Base-by-base conservation (phyloP, 2,113 vertebrate species). In the Tyto alba region DNA sequence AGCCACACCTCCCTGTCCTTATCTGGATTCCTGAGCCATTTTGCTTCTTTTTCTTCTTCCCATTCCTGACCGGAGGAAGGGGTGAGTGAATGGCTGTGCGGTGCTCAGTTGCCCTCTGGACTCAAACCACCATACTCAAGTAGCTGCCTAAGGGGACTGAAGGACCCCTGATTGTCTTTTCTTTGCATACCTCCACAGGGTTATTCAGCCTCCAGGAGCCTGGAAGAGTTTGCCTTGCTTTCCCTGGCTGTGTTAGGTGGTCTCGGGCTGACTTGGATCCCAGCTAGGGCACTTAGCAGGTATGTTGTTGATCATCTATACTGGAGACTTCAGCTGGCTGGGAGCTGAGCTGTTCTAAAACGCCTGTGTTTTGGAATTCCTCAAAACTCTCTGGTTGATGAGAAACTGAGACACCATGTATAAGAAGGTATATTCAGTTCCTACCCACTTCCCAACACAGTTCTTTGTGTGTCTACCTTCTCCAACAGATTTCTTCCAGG, bases 351-450 rank as follows among this genome's bases (percentile, higher is more conserved):
- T 30, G 18, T 53, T 71, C 43, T 55, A 27, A 50, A 82, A 32
- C 10, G 41, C 38, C 0, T 1, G 11, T n/a, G 16, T 32, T 48
- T 21, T 34, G 9, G 23, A 16, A 4, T 32, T 9, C 26, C 29
- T 55, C n/a, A 67, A 57, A 75, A 40, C 40, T 71, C 50, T 0
- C 0, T 71, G 64, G 21, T 34, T 73, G 55, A 25, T 23, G 18
- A 66, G 40, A 73, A 77, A 36, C 32, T 1, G 0, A 81, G 47
- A 69, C 3, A 15, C 13, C 15, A 3, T 18, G 6, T 88, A 82
- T 75, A 27, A 71, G 71, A 72, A 71, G 32, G 29, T 22, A 34
- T 50, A 48, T 53, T 82, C 52, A 67, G 50, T 27, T 85, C 47
- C 69, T 74, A 27, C 34, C 45, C 8, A 1, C 32, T 57, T 40